Percentiles rank a stretch among this genome's conserved stretches.
These are phyloP conservation scores for Epirrhoe tristata DNA, from an alignment of 2,888 invertebrate genomes.

Conservation along the genomic window DNA sequence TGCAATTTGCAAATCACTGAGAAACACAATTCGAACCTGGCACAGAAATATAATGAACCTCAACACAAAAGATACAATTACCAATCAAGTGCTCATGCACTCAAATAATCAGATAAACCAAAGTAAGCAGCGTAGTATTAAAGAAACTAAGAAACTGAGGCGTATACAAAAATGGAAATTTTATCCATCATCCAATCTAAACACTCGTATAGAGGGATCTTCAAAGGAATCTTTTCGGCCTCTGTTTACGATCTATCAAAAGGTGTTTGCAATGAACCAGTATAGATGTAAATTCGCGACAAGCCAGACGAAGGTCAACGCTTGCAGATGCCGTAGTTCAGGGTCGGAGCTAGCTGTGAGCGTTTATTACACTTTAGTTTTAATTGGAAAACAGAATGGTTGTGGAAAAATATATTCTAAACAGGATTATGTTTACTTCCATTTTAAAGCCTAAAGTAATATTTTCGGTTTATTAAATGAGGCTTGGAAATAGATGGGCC, in stretches of 20 bases:
- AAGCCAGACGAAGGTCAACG: constrained; percentile 57
- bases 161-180: background rate
- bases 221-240: constrained; percentile 21
- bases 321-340: constrained; percentile 57
- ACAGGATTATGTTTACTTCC: background rate
- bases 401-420: background rate
- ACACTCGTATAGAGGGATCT: constrained; percentile 10
- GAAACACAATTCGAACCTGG: background rate
- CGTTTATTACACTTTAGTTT: constrained; percentile 23
- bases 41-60: background rate
- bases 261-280: constrained; percentile 42
- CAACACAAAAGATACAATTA: background rate
- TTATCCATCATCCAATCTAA: constrained; percentile 1
- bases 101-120: background rate
- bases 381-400: constrained; percentile 6
- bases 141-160: constrained; percentile 7
- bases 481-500: background rate
- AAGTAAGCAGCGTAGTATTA: background rate
- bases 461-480: background rate
- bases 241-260: constrained; percentile 40
- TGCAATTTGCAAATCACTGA: background rate
- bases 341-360: constrained; percentile 32
- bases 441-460: background rate
- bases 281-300: constrained; percentile 42
- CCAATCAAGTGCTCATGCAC: too few relatives aligned